Evolutionary conservation across 2,797 vertebrate species (phyloP).

Genomic region (Gambelia wislizenii): DNA sequence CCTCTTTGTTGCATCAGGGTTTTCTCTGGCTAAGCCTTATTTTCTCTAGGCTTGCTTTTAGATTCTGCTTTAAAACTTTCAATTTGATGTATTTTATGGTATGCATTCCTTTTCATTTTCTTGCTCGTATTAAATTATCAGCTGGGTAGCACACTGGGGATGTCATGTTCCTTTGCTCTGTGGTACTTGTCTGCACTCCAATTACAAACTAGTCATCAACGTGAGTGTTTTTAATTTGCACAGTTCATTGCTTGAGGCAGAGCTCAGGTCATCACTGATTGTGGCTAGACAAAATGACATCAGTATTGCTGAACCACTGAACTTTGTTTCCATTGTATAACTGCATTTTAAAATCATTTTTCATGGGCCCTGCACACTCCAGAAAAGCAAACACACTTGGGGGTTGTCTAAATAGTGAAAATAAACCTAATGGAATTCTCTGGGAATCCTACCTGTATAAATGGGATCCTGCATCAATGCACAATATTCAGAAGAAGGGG

Average conservation of each 20-base stretch:
- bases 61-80: not conserved
- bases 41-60: not conserved
- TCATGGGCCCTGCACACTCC: not conserved
- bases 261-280: not conserved
- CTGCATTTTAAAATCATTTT: not conserved
- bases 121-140: not conserved
- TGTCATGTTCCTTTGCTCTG: too few relatives aligned
- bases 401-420: too few relatives aligned
- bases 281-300: slow-evolving; percentile 2
- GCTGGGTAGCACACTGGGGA: too few relatives aligned
- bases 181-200: not conserved
- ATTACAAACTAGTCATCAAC: not conserved
- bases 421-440: too few relatives aligned
- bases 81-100: not conserved
- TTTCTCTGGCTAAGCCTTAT: not conserved
- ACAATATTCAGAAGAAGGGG: too few relatives aligned
- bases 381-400: not conserved
- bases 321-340: not conserved
- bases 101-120: slow-evolving; percentile 2
- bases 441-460: too few relatives aligned
- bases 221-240: not conserved
- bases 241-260: not conserved
- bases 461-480: too few relatives aligned
- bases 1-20: not conserved
- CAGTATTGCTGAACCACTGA: not conserved